phyloP scores from a whole-genome alignment of 2,888 invertebrate genomes.

The Limnephilus marmoratus region DNA sequence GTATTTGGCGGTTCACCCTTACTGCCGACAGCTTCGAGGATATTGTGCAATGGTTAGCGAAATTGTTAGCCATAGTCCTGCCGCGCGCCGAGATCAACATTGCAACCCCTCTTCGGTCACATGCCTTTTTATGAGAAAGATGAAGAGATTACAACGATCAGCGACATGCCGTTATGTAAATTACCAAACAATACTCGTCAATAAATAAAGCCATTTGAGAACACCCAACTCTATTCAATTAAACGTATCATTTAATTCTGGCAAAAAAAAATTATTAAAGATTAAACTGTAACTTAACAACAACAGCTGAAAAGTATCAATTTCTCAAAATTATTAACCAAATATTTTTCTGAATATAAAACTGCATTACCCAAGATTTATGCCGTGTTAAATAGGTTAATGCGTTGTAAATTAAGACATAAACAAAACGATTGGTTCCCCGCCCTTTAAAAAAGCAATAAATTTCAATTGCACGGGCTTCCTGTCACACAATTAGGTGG shows the following conservation, averaged over 20 bases:
- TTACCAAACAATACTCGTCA: background rate
- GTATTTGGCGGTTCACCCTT: no score
- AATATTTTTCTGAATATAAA: background rate
- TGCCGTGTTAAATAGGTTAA: conserved; percentile 4
- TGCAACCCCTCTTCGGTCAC: no score
- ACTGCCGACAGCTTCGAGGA: no score
- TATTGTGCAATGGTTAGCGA: no score
- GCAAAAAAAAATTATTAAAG: background rate
- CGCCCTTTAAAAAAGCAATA: conserved; percentile 1
- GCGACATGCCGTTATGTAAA: no score
- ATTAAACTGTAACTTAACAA: background rate
- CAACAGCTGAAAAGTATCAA: background rate
- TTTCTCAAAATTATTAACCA: background rate
- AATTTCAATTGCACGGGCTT: conserved; percentile 21
- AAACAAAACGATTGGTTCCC: background rate
- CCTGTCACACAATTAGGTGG: conserved; percentile 19
- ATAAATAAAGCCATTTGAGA: no score
- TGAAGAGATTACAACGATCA: no score
- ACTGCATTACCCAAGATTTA: background rate
- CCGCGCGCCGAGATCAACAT: no score
- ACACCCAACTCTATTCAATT: background rate
- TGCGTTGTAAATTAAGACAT: background rate
- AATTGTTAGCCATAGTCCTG: no score
- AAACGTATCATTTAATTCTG: background rate
- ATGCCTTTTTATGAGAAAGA: no score